Percentiles rank a stretch among this genome's conserved stretches.
phyloP scores from a whole-genome alignment of 2,113 vertebrate species.

The Calidris pugnax region DNA sequence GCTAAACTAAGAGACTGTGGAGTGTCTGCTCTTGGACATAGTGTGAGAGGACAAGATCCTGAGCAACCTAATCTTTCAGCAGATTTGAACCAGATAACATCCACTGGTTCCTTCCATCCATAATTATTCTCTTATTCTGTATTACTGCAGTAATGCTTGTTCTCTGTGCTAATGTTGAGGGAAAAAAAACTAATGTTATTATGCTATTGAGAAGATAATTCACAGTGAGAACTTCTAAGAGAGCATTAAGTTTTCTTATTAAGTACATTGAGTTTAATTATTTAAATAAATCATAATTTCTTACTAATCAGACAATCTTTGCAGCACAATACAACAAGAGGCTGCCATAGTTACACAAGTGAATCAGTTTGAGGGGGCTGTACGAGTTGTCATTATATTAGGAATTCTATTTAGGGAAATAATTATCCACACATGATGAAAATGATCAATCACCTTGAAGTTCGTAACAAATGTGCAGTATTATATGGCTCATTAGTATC shows the following conservation, averaged over 20 bases:
- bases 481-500: slow-evolving; percentile 31
- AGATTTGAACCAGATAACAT: not conserved
- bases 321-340: slow-evolving; percentile 16
- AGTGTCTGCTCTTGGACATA: not conserved
- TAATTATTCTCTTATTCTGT: not conserved
- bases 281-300: slow-evolving; percentile 45
- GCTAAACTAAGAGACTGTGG: not conserved
- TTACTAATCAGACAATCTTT: slow-evolving; percentile 43
- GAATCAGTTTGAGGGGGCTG: slow-evolving; percentile 59
- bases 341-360: slow-evolving; percentile 53
- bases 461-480: slow-evolving; percentile 5
- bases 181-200: not conserved
- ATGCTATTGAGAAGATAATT: not conserved
- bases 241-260: not conserved
- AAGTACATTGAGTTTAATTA: not conserved
- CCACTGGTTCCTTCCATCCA: not conserved
- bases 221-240: not conserved
- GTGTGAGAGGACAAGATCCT: not conserved
- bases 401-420: slow-evolving; percentile 72
- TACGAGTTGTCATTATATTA: slow-evolving; percentile 54
- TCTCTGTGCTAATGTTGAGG: not conserved
- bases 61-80: not conserved
- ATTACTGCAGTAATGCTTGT: not conserved
- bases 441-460: slow-evolving; percentile 55
- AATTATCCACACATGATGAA: slow-evolving; percentile 39